Evolutionary conservation across 2,797 vertebrate genomes (phyloP).

Genomic region (Xenopus petersii): DNA sequence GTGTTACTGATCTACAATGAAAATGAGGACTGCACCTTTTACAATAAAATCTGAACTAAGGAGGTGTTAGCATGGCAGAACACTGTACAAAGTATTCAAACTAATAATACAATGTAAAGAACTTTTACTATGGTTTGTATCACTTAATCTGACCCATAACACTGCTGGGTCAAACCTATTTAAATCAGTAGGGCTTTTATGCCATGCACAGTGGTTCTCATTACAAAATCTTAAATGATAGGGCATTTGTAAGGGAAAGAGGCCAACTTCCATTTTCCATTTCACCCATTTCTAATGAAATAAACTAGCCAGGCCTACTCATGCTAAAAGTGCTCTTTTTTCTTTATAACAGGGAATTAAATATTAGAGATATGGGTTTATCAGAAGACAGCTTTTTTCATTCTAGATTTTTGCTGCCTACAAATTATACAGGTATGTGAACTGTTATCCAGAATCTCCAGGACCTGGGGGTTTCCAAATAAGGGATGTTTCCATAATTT

Average conservation of each 20-base stretch:
- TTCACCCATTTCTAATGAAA: not conserved
- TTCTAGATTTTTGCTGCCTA: too few relatives aligned
- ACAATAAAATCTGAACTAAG: too few relatives aligned
- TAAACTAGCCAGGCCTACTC: not conserved
- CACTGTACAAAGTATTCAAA: not conserved
- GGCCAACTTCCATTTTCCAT: not conserved
- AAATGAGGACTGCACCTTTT: too few relatives aligned
- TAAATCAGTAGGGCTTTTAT: conserved; percentile 9
- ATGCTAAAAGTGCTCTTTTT: too few relatives aligned
- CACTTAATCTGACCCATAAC: conserved; percentile 6
- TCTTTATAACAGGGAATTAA: too few relatives aligned
- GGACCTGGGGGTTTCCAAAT: too few relatives aligned
- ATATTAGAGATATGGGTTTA: too few relatives aligned
- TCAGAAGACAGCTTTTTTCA: too few relatives aligned
- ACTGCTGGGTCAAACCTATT: conserved; percentile 9
- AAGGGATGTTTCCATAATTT: too few relatives aligned
- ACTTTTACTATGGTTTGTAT: not conserved
- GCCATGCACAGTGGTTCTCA: conserved; percentile 10
- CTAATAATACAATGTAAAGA: not conserved
- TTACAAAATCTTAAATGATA: conserved; percentile 10
- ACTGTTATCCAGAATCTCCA: too few relatives aligned
- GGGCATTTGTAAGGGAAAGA: not conserved
- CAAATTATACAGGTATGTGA: too few relatives aligned
- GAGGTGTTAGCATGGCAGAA: not conserved
- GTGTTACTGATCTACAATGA: too few relatives aligned